A percentile compares a stretch with the other conserved stretches of the same genome.
Evolutionary conservation across 2,797 vertebrate genomes (phyloP).

Genomic region (Cottoperca gobio): DNA sequence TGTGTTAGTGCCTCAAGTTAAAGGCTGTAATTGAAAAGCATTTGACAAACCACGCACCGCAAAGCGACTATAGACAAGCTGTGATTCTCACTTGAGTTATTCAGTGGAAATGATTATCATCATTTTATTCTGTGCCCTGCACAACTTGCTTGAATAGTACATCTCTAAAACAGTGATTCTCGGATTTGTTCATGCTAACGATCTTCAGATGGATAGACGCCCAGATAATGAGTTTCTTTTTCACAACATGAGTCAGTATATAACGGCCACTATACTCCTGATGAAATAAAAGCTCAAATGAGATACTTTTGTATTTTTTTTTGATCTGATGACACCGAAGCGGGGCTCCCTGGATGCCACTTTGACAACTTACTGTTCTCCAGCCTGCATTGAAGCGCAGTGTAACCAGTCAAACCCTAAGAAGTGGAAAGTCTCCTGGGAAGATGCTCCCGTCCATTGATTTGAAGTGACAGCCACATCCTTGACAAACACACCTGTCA

Average conservation of each 20-base stretch:
- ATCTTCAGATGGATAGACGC: slow-evolving; percentile 66
- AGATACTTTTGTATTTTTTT: slow-evolving; percentile 15
- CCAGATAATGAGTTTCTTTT: slow-evolving; percentile 51
- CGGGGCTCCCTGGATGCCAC: slow-evolving; percentile 51
- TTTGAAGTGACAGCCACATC: slow-evolving; percentile 85
- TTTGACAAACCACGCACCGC: slow-evolving; percentile 78
- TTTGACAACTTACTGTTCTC: slow-evolving; percentile 76
- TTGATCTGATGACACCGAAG: slow-evolving; percentile 37
- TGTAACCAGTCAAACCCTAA: slow-evolving; percentile 67
- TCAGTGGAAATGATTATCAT: slow-evolving; percentile 77
- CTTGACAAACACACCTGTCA: slow-evolving; percentile 88
- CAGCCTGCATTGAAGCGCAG: slow-evolving; percentile 61
- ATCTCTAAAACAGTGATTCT: slow-evolving; percentile 65
- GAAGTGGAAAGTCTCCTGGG: slow-evolving; percentile 74
- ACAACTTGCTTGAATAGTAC: slow-evolving; percentile 57
- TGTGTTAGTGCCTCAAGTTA: slow-evolving; percentile 80
- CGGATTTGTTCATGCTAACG: slow-evolving; percentile 64
- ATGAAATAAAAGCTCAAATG: slow-evolving; percentile 46
- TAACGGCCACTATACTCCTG: slow-evolving; percentile 34
- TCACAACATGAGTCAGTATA: slow-evolving; percentile 27
- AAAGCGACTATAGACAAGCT: slow-evolving; percentile 78
- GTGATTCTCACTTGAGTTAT: slow-evolving; percentile 76
- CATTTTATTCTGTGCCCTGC: slow-evolving; percentile 62
- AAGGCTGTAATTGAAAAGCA: slow-evolving; percentile 81
- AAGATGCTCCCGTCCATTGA: slow-evolving; percentile 77